Conservation (phyloP, 2,113 vertebrate genomes). For the Myotis lucifugus region DNA sequence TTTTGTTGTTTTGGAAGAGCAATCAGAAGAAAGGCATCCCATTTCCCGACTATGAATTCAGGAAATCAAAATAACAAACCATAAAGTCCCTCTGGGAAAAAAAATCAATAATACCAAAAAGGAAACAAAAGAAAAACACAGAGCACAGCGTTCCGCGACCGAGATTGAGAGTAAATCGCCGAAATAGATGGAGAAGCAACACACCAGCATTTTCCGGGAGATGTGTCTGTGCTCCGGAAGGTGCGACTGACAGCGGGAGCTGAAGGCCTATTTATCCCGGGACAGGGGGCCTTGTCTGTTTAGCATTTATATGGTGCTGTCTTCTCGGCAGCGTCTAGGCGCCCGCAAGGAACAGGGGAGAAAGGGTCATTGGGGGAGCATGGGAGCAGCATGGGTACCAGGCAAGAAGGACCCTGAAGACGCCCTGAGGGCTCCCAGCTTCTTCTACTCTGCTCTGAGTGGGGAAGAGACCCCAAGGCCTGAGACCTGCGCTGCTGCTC, state of each 20-base stretch:
- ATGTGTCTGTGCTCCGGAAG: conserved; percentile 33
- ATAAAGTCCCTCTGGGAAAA: conserved; percentile 3
- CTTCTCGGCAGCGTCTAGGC: background rate
- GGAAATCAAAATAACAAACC: conserved; percentile 59
- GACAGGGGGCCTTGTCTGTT: conserved; percentile 36
- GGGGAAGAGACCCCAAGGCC: background rate
- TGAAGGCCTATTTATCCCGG: conserved; percentile 54
- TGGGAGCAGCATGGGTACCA: rapidly evolving
- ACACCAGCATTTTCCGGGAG: background rate
- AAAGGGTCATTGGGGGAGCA: background rate
- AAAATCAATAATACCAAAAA: conserved; percentile 45
- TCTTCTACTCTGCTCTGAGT: rapidly evolving
- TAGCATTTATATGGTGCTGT: conserved; percentile 67
- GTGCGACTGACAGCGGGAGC: background rate
- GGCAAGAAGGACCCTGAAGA: background rate
- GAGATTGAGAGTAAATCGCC: conserved; percentile 16
- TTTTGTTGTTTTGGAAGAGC: background rate
- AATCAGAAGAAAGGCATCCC: conserved; percentile 43
- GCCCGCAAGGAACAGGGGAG: background rate
- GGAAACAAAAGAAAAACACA: background rate
- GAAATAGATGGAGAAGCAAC: conserved; percentile 4
- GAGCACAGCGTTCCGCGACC: background rate
- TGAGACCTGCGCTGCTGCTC: background rate
- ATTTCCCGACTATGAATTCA: conserved; percentile 33
- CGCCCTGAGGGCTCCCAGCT: background rate